phyloP scores from a whole-genome alignment of 2,113 vertebrate species.

The Dunckerocampus dactyliophorus region DNA sequence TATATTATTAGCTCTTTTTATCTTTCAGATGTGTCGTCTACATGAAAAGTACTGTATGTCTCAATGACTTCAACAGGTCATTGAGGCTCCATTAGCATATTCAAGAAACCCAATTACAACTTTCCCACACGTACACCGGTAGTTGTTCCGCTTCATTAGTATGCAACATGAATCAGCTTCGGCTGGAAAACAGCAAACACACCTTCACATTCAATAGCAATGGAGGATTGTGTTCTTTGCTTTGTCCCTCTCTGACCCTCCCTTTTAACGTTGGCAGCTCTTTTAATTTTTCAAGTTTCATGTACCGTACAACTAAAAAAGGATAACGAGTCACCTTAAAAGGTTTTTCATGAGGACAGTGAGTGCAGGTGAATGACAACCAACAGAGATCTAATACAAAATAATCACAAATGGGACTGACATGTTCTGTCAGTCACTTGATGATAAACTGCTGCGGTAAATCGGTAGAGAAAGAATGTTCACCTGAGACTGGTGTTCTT shows the following conservation, averaged over 20 bases:
- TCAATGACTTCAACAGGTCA: conserved; percentile 25
- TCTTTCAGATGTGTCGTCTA: background rate
- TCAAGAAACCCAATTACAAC: conserved; percentile 46
- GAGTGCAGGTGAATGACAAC: too few relatives aligned
- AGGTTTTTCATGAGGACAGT: too few relatives aligned
- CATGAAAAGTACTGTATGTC: background rate
- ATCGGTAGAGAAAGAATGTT: conserved; percentile 15
- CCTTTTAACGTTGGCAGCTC: background rate
- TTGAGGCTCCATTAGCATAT: conserved; percentile 55
- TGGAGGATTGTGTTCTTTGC: conserved; percentile 26
- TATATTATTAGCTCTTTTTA: background rate
- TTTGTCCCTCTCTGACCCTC: conserved; percentile 21
- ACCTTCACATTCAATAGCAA: conserved; percentile 1
- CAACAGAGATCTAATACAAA: too few relatives aligned
- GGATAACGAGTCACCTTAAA: background rate
- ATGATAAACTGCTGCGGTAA: background rate
- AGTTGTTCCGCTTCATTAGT: conserved; percentile 45
- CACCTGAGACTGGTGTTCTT: conserved; percentile 83
- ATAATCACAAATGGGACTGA: background rate
- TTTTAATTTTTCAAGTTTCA: background rate
- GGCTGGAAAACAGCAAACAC: conserved; percentile 1
- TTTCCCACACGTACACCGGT: conserved; percentile 32
- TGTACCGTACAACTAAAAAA: background rate
- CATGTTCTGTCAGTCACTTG: background rate
- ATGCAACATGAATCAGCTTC: conserved; percentile 8